Evolutionary conservation across 2,113 vertebrate species (phyloP), one percentile per base, ranked within the genome.

Genomic region (Ia io): DNA sequence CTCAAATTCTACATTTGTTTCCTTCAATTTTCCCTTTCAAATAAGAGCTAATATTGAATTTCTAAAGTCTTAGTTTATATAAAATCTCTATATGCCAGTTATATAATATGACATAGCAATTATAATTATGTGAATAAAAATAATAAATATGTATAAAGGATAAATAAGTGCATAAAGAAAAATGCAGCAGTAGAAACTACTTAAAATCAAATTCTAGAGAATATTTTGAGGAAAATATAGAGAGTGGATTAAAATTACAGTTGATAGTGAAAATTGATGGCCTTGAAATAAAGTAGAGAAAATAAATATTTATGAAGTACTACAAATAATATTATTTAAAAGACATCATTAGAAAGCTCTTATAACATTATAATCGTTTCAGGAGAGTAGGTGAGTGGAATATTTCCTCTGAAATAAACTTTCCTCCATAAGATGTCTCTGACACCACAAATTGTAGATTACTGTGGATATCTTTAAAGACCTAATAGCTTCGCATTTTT

Each of bases 261-360:
- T 94, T 97, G 65, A 95, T 95, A 96, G 93, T 95, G 89, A 96
- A 96, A 97, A 95, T 89, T 95, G 76, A 94, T 95, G 74, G 77
- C 56, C 82, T 63, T 90, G 63, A 96, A 96, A 83, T 90, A 92
- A 93, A 90, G 85, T 84, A 91, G 84, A 86, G 78, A 92, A 86
- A 92, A 89, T 97, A 80, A 96, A 96, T 96, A 97, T 97, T 93
- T 92, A 96, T 97, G 84, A 90, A 90, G 71, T 82, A 84, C 82
- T 96, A 80, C 71, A 95, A 96, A 94, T 94, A 95, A 97, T 97
- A 96, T 97, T 96, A 91, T 89, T 97, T 95, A 96, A 94, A 96
- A 94, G 91, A 78, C 49, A 93, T 93, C 87, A 91, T 94, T 97
- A 96, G 59, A 59, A 97, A 96, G 32, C 49, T 93, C 92, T 97